Conservation (phyloP, 2,797 vertebrate genomes). For the Brachyrhaphis roseni region DNA sequence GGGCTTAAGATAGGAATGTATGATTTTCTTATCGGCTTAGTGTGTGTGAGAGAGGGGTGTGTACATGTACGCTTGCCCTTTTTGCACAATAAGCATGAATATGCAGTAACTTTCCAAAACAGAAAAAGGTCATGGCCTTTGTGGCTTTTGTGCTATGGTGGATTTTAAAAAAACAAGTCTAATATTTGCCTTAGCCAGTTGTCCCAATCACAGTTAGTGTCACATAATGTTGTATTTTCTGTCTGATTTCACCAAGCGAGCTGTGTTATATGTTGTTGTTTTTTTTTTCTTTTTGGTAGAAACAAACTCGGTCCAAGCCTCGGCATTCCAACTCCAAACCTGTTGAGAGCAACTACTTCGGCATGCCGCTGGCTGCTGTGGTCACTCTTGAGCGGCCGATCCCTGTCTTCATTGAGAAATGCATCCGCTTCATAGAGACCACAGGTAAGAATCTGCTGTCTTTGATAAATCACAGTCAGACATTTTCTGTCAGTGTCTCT, state of each 20-base stretch:
- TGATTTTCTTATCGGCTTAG: constrained; percentile 59
- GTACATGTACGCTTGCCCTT: not conserved
- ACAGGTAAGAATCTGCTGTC: constrained; percentile 81
- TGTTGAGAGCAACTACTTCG: constrained; percentile 96
- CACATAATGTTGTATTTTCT: constrained; percentile 15
- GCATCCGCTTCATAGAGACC: constrained; percentile 93
- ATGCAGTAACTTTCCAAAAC: constrained; percentile 5
- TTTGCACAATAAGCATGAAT: constrained; percentile 9
- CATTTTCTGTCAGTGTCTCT: constrained; percentile 16
- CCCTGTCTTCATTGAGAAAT: constrained; percentile 94
- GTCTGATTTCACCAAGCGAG: constrained; percentile 8
- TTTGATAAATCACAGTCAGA: not conserved
- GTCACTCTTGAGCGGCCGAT: constrained; percentile 89
- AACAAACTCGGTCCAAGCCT: constrained; percentile 88
- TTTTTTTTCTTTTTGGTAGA: constrained; percentile 70
- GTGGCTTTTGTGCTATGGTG: not conserved
- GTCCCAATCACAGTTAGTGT: constrained; percentile 18
- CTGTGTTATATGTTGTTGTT: not conserved
- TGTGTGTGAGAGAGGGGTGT: constrained; percentile 39
- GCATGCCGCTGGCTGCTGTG: constrained; percentile 86
- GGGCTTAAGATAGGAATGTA: constrained; percentile 60
- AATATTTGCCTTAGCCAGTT: constrained; percentile 10
- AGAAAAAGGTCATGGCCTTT: constrained; percentile 14
- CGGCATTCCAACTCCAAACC: constrained; percentile 91
- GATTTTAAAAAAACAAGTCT: not conserved